phyloP scores from a whole-genome alignment of 2,113 vertebrate genomes.

The Pantherophis guttatus region DNA sequence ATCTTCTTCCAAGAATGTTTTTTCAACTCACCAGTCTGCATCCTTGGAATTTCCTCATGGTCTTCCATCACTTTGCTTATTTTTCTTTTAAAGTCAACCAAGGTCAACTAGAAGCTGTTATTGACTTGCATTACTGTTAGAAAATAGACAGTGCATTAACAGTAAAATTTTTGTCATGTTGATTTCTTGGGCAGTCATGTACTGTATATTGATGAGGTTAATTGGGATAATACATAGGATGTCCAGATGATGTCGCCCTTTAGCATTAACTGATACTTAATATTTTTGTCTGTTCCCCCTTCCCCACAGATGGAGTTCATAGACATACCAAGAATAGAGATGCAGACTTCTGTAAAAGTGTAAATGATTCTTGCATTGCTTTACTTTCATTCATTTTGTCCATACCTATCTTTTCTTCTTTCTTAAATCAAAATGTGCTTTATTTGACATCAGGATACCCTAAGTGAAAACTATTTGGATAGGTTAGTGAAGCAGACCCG shows the following conservation, averaged over 20 bases:
- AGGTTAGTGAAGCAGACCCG: background rate
- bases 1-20: background rate
- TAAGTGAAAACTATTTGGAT: background rate
- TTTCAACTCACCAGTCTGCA: background rate
- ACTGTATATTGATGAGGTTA: background rate
- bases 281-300: background rate
- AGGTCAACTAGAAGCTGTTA: background rate
- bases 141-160: background rate
- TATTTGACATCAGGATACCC: background rate
- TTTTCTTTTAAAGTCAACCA: background rate
- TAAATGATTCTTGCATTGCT: background rate
- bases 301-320: background rate
- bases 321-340: background rate
- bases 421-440: background rate
- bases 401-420: background rate
- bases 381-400: background rate
- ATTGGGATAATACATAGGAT: background rate
- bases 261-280: background rate
- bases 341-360: background rate
- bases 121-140: background rate
- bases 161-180: background rate
- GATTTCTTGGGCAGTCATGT: background rate
- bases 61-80: background rate
- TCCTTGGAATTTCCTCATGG: background rate
- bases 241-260: background rate